Base-by-base conservation (phyloP, 2,797 vertebrate species). In the Rousettus madagascariensis region DNA sequence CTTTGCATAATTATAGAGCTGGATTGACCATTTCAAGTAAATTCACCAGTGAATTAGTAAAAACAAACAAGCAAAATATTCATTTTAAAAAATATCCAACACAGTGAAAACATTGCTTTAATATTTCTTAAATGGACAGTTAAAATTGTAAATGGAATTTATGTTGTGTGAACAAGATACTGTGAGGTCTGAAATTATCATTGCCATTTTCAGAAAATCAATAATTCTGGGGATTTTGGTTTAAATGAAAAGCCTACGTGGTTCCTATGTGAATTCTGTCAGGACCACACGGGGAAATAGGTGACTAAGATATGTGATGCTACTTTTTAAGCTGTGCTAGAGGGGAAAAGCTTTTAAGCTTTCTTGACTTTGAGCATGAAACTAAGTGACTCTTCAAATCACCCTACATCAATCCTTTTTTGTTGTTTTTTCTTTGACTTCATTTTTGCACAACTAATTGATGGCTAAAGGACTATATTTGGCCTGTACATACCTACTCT, bases 1-100 rank as follows among this genome's bases (percentile, higher is more conserved):
- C 71, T 95, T 65, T 93, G 71, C 16, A 41, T 95, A 97, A 96
- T 96, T 97, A 87, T 80, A 91, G 30, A 93, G 66, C 20, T 24
- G 16, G 51, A 77, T 63, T 87, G 72, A 69, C 68, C 43, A 92
- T 94, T 95, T 95, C 57, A 83, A 90, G 46, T 95, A 95, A 90
- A 95, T 80, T 94, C 90, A 88, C 33, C 75, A 92, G 80, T 59
- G 57, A 87, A 95, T 95, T 85, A 87, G 68, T 82, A 43, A 93
- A 97, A 95, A 91, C 59, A 95, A 94, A 83, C n/a, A 95, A 95
- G 38, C 4, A 59, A 93, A 92, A 63, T 51, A 63, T 30, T 91
- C 20, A 16, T 90, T 95, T 72, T 9, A 11, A 61, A 91, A 88
- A 90, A 95, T 36, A 68, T 30, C 9, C 24, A 74, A 59, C 20